Evolutionary conservation across 2,113 vertebrate genomes (phyloP).

Genomic region (Mastomys coucha): DNA sequence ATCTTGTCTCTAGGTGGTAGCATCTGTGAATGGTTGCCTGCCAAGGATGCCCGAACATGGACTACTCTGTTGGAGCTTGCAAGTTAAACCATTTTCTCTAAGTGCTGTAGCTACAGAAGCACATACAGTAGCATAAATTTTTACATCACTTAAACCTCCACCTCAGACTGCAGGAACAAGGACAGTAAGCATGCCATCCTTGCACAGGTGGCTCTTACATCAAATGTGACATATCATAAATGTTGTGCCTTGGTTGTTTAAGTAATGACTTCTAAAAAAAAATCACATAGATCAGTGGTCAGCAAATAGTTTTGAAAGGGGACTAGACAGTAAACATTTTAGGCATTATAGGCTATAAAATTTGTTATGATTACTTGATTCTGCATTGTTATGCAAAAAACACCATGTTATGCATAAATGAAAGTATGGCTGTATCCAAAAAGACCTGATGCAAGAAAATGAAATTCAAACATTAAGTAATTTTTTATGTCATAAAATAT

Average conservation of each 20-base stretch:
- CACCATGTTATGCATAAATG: neutral
- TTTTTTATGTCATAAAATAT: constrained; percentile 2
- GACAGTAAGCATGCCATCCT: neutral
- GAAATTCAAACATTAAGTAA: constrained; percentile 14
- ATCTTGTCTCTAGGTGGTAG: constrained; percentile 45
- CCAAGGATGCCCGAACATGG: neutral
- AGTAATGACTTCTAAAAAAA: neutral
- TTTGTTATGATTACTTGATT: neutral
- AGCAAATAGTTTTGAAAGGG: neutral
- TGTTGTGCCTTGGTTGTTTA: neutral
- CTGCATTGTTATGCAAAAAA: neutral
- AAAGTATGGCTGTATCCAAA: neutral
- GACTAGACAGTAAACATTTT: neutral
- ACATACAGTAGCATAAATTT: neutral
- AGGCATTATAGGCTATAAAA: neutral
- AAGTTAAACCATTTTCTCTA: neutral
- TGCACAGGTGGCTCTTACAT: neutral
- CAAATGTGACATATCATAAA: neutral
- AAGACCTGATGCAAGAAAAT: neutral
- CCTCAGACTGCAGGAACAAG: constrained; percentile 21
- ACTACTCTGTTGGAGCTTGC: neutral
- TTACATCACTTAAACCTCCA: constrained; percentile 41
- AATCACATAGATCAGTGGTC: neutral
- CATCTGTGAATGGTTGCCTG: neutral
- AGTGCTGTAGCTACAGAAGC: neutral